Conservation (phyloP, 2,113 vertebrate species). For the Gracilinanus agilis region DNA sequence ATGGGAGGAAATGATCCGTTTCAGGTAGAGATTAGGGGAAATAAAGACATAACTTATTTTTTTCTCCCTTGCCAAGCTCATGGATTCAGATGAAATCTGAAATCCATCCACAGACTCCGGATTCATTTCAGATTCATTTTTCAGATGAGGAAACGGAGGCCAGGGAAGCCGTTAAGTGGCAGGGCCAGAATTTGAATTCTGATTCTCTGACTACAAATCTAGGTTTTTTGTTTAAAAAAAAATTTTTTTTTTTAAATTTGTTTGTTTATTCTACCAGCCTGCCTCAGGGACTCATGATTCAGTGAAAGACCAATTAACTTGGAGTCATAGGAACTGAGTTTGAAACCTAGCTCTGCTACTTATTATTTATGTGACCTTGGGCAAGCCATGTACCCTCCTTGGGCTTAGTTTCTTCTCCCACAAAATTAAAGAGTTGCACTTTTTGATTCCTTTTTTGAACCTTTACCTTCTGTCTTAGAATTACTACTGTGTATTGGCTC, state of each 20-base stretch:
- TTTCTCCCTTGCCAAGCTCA: background rate
- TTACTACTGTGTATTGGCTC: no score
- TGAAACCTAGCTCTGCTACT: background rate
- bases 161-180: background rate
- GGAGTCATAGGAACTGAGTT: background rate
- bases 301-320: background rate
- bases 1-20: background rate
- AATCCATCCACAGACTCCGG: background rate
- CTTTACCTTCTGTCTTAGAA: no score
- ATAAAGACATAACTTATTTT: background rate
- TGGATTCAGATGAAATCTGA: background rate
- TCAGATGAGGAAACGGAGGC: background rate
- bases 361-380: background rate
- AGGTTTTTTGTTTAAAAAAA: no score
- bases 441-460: background rate
- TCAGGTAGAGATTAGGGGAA: background rate
- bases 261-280: background rate
- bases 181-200: background rate
- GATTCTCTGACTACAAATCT: background rate
- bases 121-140: background rate
- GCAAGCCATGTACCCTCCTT: background rate
- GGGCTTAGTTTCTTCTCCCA: background rate
- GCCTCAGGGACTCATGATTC: background rate
- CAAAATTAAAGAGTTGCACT: background rate
- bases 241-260: background rate